Percentiles rank a stretch among this genome's conserved stretches.
Conservation (phyloP, 2,113 vertebrate genomes). For the Guaruba guarouba region DNA sequence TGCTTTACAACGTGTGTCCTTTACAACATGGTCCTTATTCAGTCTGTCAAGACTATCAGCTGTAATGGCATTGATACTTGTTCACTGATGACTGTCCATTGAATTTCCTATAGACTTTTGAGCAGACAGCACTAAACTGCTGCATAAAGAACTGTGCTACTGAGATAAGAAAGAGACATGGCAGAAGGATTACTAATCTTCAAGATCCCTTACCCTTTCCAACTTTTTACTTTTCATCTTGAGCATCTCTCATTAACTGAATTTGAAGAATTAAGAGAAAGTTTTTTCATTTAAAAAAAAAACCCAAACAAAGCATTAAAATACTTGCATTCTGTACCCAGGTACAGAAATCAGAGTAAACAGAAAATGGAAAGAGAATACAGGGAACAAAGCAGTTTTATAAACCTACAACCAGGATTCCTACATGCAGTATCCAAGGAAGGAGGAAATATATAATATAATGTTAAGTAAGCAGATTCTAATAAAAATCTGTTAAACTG, state of each 20-base stretch:
- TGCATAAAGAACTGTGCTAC: background rate
- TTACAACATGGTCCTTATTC: background rate
- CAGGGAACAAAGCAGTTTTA: background rate
- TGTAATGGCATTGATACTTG: background rate
- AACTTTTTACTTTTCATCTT: background rate
- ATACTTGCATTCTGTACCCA: background rate
- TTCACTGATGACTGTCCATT: background rate
- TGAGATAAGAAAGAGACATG: background rate
- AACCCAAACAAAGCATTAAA: background rate
- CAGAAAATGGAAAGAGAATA: background rate
- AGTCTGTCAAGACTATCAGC: background rate
- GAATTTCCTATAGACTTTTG: background rate
- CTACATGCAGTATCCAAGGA: background rate
- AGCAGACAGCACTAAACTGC: background rate
- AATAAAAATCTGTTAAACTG: background rate
- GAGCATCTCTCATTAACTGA: background rate
- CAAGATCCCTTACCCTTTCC: background rate
- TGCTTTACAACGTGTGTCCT: background rate
- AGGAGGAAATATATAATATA: background rate
- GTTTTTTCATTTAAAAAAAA: background rate
- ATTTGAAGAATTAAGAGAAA: background rate
- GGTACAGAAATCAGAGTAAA: background rate
- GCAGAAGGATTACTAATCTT: background rate
- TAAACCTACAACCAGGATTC: background rate
- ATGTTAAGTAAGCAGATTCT: background rate